Evolutionary conservation across 2,888 invertebrate genomes (phyloP), one percentile per base, ranked within the genome.

Genomic region (Philereme transversata): DNA sequence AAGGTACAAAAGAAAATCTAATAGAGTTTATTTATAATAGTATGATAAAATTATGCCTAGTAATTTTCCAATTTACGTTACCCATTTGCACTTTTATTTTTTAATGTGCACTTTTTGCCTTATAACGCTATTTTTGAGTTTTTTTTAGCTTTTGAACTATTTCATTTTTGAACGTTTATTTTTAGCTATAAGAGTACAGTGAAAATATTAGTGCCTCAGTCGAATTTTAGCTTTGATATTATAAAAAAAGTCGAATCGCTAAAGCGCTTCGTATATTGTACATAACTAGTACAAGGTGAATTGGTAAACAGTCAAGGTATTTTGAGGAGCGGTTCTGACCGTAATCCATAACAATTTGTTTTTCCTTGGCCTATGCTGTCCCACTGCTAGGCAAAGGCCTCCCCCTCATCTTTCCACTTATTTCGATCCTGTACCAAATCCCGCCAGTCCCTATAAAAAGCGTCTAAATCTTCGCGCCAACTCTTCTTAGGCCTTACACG

Each of bases 131-230:
- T 51, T 22, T 40, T 5, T 22, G 5, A 6, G 9, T 4, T 41
- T 51, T 41, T 41, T 22, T 2, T 35, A n/a, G 5, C 9, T 51
- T 40, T 50, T 38, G 38, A 7, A 40, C 1, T 50, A n/a, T 40
- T 50, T 50, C 33, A 7, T 38, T 38, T 49, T 33, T 36, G 7
- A 8, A 9, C 4, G 9, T 5, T 47, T 53, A 10, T 53, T 55
- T 49, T n/a, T 63, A 63, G 59, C 53, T 50, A 49, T 63, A 63
- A 63, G 63, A 56, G 45, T 58, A 58, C 40, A 59, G 63, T 63
- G 63, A 60, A 49, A 34, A 55, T 52, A 44, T 63, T 58, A 63
- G 63, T 63, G 63, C 63, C 63, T 63, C 52, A 59, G 51, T 54
- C 9, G 41, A 53, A 57, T 57, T 58, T 40, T 36, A 62, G 62